These are phyloP conservation scores for Natator depressus DNA, from an alignment of 2,113 vertebrate species.

Conservation along the genomic window DNA sequence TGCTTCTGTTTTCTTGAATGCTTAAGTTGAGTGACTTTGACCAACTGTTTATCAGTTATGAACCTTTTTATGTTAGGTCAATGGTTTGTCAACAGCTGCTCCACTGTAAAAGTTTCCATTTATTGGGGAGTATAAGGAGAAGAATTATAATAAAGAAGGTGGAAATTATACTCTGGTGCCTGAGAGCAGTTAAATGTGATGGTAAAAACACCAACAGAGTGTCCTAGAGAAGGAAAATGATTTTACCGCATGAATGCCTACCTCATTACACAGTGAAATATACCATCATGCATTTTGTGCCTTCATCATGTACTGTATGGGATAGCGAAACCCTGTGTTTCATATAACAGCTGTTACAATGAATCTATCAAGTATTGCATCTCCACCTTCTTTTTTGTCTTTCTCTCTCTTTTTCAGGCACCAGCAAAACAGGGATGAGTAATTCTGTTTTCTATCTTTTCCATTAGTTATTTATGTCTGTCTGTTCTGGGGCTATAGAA, in stretches of 20 bases:
- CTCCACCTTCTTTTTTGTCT: not conserved
- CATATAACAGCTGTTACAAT: constrained; percentile 15
- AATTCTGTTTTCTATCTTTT: constrained; percentile 33
- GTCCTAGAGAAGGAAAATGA: constrained; percentile 54
- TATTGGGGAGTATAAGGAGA: not conserved
- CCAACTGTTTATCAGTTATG: not conserved
- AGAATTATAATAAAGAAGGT: not conserved
- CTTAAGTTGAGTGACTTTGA: not conserved
- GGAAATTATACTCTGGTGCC: not conserved
- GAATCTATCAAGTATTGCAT: constrained; percentile 22
- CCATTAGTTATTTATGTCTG: constrained; percentile 68
- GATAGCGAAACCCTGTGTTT: not conserved
- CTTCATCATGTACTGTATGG: not conserved
- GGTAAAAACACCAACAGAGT: constrained; percentile 3
- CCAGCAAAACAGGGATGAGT: constrained; percentile 46
- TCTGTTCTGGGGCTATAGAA: constrained; percentile 57
- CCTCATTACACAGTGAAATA: constrained; percentile 57
- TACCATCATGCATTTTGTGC: not conserved
- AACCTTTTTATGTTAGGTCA: not conserved
- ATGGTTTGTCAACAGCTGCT: constrained; percentile 5
- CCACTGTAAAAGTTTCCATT: constrained; percentile 15
- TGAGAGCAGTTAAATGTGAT: constrained; percentile 20
- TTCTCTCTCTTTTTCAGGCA: not conserved
- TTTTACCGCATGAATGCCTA: constrained; percentile 27
- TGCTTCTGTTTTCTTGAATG: not conserved